Conservation (phyloP, 1,140 invertebrate species). For the Ips nitidus region DNA sequence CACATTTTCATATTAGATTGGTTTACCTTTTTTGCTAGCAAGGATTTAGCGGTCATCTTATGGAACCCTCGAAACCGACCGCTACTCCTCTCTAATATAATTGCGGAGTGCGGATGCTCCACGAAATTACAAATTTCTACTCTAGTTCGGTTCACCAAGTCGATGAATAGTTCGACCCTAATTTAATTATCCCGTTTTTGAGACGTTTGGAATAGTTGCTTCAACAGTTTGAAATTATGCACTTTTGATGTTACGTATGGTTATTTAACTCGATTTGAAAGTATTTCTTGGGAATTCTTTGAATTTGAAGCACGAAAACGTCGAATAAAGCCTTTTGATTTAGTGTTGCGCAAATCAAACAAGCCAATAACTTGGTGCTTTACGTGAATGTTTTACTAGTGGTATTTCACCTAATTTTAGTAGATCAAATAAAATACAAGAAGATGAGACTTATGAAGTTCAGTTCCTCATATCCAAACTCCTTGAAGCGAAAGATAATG, state of each 20-base stretch:
- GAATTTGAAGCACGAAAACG: background rate
- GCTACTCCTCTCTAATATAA: slow-evolving; percentile 5
- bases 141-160: slow-evolving; percentile 12
- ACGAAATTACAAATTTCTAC: slow-evolving; percentile 13
- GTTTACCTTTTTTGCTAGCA: background rate
- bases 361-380: too few relatives aligned
- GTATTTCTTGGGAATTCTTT: background rate
- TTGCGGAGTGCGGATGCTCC: slow-evolving; percentile 15
- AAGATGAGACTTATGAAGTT: too few relatives aligned
- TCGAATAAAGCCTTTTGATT: too few relatives aligned
- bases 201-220: slow-evolving; percentile 15
- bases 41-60: background rate
- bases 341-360: too few relatives aligned
- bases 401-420: too few relatives aligned
- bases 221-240: slow-evolving; percentile 13
- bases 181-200: slow-evolving; percentile 30
- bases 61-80: slow-evolving; percentile 1
- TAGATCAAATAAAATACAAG: too few relatives aligned
- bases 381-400: too few relatives aligned
- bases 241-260: slow-evolving; percentile 21
- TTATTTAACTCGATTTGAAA: slow-evolving; percentile 19
- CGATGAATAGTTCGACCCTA: slow-evolving; percentile 26
- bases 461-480: too few relatives aligned
- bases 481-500: too few relatives aligned
- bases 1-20: background rate